These are phyloP conservation scores for Drosophila tanythrix DNA, from an alignment of 2,888 invertebrate species.

Conservation along the genomic window DNA sequence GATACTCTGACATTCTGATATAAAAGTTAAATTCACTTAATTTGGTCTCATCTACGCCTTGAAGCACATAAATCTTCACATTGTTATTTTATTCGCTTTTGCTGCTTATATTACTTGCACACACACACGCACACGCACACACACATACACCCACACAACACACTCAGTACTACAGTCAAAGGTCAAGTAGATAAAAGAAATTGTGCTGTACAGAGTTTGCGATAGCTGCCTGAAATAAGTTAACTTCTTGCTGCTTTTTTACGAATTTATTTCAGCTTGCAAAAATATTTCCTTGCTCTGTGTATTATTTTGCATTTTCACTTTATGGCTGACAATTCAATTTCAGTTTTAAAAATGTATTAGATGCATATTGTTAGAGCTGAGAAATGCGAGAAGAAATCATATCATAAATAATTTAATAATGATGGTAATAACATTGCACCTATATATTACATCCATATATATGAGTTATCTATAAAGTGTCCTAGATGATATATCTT, in stretches of 20 bases:
- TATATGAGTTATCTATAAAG: background rate
- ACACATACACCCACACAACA: background rate
- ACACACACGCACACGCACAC: conserved; percentile 10
- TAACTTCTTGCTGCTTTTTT: conserved; percentile 15
- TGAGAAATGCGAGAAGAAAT: background rate
- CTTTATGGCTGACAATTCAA: conserved; percentile 47
- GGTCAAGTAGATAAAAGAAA: conserved; percentile 57
- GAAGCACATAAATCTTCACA: conserved; percentile 36
- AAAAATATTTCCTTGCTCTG: background rate
- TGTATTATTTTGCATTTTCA: conserved; percentile 17
- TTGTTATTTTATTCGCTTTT: conserved; percentile 22
- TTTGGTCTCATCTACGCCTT: conserved; percentile 42
- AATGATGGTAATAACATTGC: background rate
- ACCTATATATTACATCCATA: background rate
- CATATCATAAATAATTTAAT: background rate
- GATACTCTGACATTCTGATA: conserved; percentile 40
- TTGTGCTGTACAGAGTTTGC: conserved; percentile 20
- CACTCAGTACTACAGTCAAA: conserved; percentile 22
- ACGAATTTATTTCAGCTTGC: conserved; percentile 1
- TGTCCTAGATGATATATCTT: background rate
- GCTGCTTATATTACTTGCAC: conserved; percentile 13
- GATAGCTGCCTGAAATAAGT: conserved; percentile 47
- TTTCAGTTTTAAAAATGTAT: conserved; percentile 42
- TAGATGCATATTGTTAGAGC: conserved; percentile 30
- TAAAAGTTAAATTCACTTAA: conserved; percentile 41